Base-by-base conservation (phyloP, 2,113 vertebrate species). In the Agapornis roseicollis region DNA sequence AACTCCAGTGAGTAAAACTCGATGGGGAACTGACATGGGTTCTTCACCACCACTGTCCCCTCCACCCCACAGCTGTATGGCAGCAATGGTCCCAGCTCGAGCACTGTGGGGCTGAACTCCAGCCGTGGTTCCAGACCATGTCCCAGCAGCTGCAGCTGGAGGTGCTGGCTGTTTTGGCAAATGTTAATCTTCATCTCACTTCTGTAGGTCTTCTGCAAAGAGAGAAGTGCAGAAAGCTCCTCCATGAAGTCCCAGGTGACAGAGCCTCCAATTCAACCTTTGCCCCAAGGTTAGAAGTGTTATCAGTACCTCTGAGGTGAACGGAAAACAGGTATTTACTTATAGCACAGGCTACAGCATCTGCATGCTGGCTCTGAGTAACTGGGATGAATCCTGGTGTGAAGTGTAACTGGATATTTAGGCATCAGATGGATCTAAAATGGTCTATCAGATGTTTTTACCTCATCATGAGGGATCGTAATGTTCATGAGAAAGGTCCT, bases 1-100 rank as follows among this genome's bases (percentile, higher is more conserved):
- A 98, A 98, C 69, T 99, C 99, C 94, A 99, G 72, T 0, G 98
- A 99, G 96, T 99, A 99, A 95, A 99, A 99, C 92, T 99, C 99
- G 5, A 99, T 93, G 42, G 99, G 99, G 86, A 99, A 99, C 42
- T 96, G 82, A 72, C 98, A 99, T 1, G 98, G 98, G 93, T 99
- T 99, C 90, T 77, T 98, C 89, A 99, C 98, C 7, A 94, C 72
- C 92, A 99, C 98, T 31, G 98, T 97, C 0, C 93, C 97, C 92
- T 98, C 97, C 0, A 79, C 88, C 2, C 98, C 98, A 16, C 23
- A 4, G 25, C 96, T 97, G 50, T 66, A 89, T 0, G 98, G 99
- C 73, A 99, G 94, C 85, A 98, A 55, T 0, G 99, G 98, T 9
- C 98, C 98, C 89, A 99, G 95, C 35, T 98, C 89, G 7, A 99